A percentile compares a stretch with the other conserved stretches of the same genome.
phyloP scores from a whole-genome alignment of 2,113 vertebrate genomes.

The Zapus hudsonius region DNA sequence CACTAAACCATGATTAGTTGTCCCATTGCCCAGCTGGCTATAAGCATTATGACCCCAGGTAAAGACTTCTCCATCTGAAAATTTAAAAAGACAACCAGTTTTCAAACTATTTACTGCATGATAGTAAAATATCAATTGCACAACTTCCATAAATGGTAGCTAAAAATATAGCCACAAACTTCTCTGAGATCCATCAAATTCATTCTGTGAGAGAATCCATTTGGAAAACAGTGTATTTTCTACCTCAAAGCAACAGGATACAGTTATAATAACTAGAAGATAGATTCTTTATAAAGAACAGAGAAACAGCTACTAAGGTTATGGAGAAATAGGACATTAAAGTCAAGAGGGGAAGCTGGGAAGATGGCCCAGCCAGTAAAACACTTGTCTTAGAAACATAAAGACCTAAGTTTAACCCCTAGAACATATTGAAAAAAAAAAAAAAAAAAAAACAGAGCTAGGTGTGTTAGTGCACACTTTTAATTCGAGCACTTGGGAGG shows the following conservation, averaged over 20 bases:
- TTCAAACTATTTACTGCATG: constrained; percentile 55
- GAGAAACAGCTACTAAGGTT: not conserved
- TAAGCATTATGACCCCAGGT: constrained; percentile 99
- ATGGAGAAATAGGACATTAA: not conserved
- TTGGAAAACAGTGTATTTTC: constrained; percentile 19
- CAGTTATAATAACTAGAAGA: constrained; percentile 3
- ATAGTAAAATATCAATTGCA: not conserved
- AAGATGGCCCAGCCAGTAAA: too few relatives aligned
- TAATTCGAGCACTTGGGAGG: too few relatives aligned
- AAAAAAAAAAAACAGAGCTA: too few relatives aligned
- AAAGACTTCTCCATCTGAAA: constrained; percentile 96
- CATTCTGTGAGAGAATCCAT: constrained; percentile 12
- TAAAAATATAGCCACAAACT: constrained; percentile 32
- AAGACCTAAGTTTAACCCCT: too few relatives aligned
- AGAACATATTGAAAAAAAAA: too few relatives aligned
- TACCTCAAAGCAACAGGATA: constrained; percentile 15
- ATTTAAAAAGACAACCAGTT: constrained; percentile 44
- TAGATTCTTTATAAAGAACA: constrained; percentile 30
- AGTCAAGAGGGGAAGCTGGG: not conserved
- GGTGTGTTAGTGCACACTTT: too few relatives aligned
- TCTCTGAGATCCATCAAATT: not conserved
- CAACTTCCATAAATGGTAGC: constrained; percentile 18
- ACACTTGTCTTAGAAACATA: too few relatives aligned
- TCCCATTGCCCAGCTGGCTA: constrained; percentile 96
- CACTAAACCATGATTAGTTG: constrained; percentile 92